Conservation (phyloP, 2,888 invertebrate species). For the Sphinx pinastri region DNA sequence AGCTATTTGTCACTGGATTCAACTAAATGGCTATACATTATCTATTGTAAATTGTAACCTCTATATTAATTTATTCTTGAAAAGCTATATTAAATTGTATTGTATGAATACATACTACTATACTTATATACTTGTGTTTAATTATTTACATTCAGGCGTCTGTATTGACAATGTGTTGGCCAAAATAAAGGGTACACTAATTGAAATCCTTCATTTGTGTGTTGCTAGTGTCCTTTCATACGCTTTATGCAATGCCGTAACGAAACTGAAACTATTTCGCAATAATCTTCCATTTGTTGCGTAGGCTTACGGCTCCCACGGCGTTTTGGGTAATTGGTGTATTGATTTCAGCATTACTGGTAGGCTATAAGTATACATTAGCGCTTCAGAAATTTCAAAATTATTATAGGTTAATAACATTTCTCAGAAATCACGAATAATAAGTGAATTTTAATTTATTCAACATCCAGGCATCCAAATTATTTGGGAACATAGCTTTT, state of each 20-base stretch:
- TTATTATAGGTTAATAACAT: too few relatives aligned
- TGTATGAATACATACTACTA: too few relatives aligned
- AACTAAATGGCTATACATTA: constrained; percentile 64
- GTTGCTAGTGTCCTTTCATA: constrained; percentile 5
- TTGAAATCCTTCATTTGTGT: constrained; percentile 21
- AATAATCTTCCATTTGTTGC: background rate
- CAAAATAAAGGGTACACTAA: constrained; percentile 16
- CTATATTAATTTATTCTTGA: background rate
- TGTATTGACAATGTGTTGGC: constrained; percentile 7
- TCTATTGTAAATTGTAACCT: constrained; percentile 33
- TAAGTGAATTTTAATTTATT: too few relatives aligned
- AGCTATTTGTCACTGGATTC: constrained; percentile 71
- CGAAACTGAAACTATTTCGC: background rate
- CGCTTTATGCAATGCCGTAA: constrained; percentile 1
- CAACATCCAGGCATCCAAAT: too few relatives aligned
- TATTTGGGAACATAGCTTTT: too few relatives aligned
- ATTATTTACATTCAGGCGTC: background rate
- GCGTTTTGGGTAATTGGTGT: too few relatives aligned
- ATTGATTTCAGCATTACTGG: too few relatives aligned
- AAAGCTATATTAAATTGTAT: too few relatives aligned
- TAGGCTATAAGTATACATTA: too few relatives aligned
- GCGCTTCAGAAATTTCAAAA: too few relatives aligned
- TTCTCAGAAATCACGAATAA: too few relatives aligned
- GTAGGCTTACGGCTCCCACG: background rate
- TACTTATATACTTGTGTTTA: background rate